Evolutionary conservation across 1,140 invertebrate genomes (phyloP).

Genomic region (Drosophila watanabei): DNA sequence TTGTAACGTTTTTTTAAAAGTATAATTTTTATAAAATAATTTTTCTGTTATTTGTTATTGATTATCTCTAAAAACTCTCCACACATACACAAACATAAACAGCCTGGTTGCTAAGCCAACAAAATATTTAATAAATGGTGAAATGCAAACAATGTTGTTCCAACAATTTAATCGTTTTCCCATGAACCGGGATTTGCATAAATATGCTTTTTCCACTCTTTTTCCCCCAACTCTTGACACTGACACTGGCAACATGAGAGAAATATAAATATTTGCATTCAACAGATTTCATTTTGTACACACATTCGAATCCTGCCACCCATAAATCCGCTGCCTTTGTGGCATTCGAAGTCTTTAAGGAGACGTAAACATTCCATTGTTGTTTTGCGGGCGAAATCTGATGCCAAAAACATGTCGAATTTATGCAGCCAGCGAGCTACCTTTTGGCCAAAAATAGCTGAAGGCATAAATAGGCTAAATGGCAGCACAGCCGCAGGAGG

Average conservation of each 20-base stretch:
- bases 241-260: background rate
- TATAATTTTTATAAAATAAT: background rate
- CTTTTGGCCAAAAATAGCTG: slow-evolving; percentile 48
- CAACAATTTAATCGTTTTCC: slow-evolving; percentile 17
- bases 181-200: slow-evolving; percentile 30
- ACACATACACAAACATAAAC: too few relatives aligned
- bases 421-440: slow-evolving; percentile 19
- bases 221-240: background rate
- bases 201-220: background rate
- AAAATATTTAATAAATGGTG: slow-evolving; percentile 16
- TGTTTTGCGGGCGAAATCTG: slow-evolving; percentile 21
- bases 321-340: slow-evolving; percentile 37
- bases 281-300: slow-evolving; percentile 53
- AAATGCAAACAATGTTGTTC: slow-evolving; percentile 6
- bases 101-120: slow-evolving; percentile 10
- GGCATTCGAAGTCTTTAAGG: slow-evolving; percentile 30
- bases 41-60: background rate
- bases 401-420: slow-evolving; percentile 46
- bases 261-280: slow-evolving; percentile 49
- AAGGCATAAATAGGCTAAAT: slow-evolving; percentile 43
- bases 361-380: slow-evolving; percentile 31
- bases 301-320: slow-evolving; percentile 25
- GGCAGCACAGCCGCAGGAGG: slow-evolving; percentile 24
- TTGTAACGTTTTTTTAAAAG: too few relatives aligned
- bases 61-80: background rate